These are phyloP conservation scores for Polia nebulosa DNA, from an alignment of 2,888 invertebrate genomes.

Conservation along the genomic window DNA sequence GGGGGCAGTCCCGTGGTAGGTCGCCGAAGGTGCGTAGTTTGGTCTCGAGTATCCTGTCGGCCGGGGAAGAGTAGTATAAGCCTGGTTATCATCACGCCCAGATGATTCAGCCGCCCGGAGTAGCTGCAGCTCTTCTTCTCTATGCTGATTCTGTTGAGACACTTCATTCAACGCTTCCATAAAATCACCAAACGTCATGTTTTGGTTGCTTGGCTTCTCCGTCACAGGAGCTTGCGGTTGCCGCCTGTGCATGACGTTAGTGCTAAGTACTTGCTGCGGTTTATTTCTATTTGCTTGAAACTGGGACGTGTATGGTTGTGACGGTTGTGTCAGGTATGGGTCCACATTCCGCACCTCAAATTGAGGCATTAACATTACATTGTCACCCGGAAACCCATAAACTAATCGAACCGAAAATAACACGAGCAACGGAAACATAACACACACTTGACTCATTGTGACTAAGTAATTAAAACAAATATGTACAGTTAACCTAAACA, in stretches of 20 bases:
- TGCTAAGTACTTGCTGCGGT: constrained; percentile 54
- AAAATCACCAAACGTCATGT: constrained; percentile 63
- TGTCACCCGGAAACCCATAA: constrained; percentile 70
- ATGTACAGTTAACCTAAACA: constrained; percentile 69
- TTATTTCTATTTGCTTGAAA: constrained; percentile 48
- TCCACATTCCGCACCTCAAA: constrained; percentile 73
- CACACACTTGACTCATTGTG: constrained; percentile 73
- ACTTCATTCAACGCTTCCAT: constrained; percentile 71
- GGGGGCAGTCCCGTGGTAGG: constrained; percentile 60
- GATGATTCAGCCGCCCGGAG: constrained; percentile 61
- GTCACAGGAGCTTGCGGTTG: constrained; percentile 24
- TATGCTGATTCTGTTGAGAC: constrained; percentile 59
- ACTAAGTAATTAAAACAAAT: constrained; percentile 63
- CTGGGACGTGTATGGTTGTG: constrained; percentile 53
- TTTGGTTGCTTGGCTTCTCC: constrained; percentile 44
- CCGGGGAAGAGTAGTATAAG: constrained; percentile 44
- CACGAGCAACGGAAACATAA: constrained; percentile 67
- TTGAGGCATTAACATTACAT: constrained; percentile 72
- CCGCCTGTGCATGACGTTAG: constrained; percentile 43
- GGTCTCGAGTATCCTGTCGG: constrained; percentile 48
- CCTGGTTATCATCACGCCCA: constrained; percentile 53
- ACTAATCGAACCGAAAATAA: constrained; percentile 64
- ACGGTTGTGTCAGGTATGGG: constrained; percentile 44
- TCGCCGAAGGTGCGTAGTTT: constrained; percentile 54
- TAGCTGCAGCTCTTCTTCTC: constrained; percentile 61